Base-by-base conservation (phyloP, 2,113 vertebrate genomes). In the Neotoma lepida region DNA sequence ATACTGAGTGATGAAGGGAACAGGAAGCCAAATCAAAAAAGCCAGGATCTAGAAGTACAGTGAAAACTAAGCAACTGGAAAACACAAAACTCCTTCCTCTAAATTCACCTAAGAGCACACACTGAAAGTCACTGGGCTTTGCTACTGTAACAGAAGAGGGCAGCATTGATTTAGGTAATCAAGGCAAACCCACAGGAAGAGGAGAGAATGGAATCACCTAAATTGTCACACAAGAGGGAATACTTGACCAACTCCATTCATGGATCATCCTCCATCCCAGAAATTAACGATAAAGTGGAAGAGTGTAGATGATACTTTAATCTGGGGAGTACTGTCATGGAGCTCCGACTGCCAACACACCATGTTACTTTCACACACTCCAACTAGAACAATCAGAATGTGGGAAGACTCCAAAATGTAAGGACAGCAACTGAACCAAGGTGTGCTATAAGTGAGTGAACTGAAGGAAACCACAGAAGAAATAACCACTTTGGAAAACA, bases 121-220 rank as follows among this genome's bases (percentile, higher is more conserved):
- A 64, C 58, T 39, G 24, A 74, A 86, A 88, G 51, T 46, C 76
- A 10, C 2, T 82, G 66, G 33, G 49, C 44, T 86, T 82, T 86
- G 51, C 74, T 73, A 71, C 10, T 95, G 2, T 87, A 61, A 87
- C 66, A 91, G 74, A 71, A 76, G 68, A 89, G 89, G 73, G 80
- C 74, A 49, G 85, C 66, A 91, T 33, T 90, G 51, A 89, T 77
- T 76, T 86, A 77, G 51, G 39, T 76, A 73, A 82, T 71, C 3
- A 66, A 71, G 17, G 22, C 24, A 89, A 70, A 30, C 35, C n/a
- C 35, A 85, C 56, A 39, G 66, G 0, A 44, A n/a, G 66, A 61
- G 9, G n/a, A 68, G 26, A 26, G 24, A 58, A 64, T 4, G 56
- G 39, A 76, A n/a, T 82, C 46, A 77, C 28, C 64, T 6, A 35